Evolutionary conservation across 2,888 invertebrate genomes (phyloP).

Genomic region (Hermaeophaga mercurialis): DNA sequence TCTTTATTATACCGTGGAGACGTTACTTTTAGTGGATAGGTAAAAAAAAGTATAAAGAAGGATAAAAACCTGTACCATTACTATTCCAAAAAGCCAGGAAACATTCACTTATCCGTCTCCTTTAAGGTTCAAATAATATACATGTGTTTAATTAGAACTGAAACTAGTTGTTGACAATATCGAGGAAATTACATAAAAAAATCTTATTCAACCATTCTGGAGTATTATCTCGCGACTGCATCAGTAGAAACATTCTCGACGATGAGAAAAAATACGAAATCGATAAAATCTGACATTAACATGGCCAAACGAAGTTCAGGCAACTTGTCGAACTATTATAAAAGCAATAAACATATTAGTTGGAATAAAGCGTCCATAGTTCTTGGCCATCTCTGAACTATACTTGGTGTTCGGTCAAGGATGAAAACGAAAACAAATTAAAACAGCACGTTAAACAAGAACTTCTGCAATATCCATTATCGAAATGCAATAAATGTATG

Average conservation of each 20-base stretch:
- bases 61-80: not conserved
- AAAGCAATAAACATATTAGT: constrained; percentile 24
- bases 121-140: constrained; percentile 22
- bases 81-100: constrained; percentile 2
- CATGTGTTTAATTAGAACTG: constrained; percentile 30
- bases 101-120: constrained; percentile 3
- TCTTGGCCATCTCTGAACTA: constrained; percentile 4
- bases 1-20: too few relatives aligned
- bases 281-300: constrained; percentile 33
- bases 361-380: constrained; percentile 7
- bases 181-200: constrained; percentile 30
- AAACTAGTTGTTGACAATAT: constrained; percentile 24
- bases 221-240: constrained; percentile 30
- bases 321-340: constrained; percentile 28
- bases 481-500: constrained; percentile 13
- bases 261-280: constrained; percentile 26
- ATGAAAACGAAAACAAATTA: constrained; percentile 22
- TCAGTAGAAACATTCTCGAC: constrained; percentile 32
- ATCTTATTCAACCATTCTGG: constrained; percentile 25
- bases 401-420: not conserved
- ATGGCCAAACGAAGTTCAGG: constrained; percentile 29
- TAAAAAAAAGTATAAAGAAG: not conserved
- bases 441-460: constrained; percentile 14
- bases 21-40: too few relatives aligned
- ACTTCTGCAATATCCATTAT: constrained; percentile 10